These are phyloP conservation scores for Apogon hyalosoma DNA, from an alignment of 2,797 vertebrate species.

Conservation along the genomic window DNA sequence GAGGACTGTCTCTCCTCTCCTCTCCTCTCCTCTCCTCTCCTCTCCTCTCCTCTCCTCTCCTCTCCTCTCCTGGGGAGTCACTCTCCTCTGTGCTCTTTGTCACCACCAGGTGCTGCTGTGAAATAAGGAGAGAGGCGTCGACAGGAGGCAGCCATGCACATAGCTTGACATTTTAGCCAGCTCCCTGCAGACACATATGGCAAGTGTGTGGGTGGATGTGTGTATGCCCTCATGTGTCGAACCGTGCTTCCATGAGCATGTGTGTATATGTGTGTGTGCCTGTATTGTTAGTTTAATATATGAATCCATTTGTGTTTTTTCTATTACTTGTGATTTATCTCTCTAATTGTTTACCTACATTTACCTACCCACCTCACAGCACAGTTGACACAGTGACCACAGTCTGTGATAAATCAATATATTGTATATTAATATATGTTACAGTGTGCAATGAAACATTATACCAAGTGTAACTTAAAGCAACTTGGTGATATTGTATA, in stretches of 20 bases:
- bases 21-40: constrained; percentile 17
- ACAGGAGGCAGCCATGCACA: constrained; percentile 79
- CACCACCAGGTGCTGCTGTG: constrained; percentile 89
- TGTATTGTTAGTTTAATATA: constrained; percentile 43
- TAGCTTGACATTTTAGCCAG: constrained; percentile 83
- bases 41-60: constrained; percentile 22
- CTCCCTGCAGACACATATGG: constrained; percentile 78
- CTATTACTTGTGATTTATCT: constrained; percentile 29
- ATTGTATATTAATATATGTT: constrained; percentile 59
- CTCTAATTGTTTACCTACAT: constrained; percentile 27
- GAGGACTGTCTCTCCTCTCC: constrained; percentile 33
- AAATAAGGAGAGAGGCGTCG: constrained; percentile 84
- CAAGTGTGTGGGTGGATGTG: constrained; percentile 67
- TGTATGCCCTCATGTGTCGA: constrained; percentile 61
- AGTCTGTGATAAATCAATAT: constrained; percentile 55
- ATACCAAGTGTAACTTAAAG: constrained; percentile 59
- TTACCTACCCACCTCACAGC: constrained; percentile 38
- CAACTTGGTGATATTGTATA: constrained; percentile 64
- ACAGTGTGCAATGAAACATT: constrained; percentile 52
- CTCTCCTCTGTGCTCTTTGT: constrained; percentile 78
- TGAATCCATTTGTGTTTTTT: constrained; percentile 7
- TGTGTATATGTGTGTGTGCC: constrained; percentile 42
- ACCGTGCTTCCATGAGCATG: constrained; percentile 46
- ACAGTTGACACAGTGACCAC: constrained; percentile 47
- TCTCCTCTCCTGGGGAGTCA: constrained; percentile 51